Evolutionary conservation across 2,113 vertebrate genomes (phyloP).

Genomic region (Dasyprocta punctata): DNA sequence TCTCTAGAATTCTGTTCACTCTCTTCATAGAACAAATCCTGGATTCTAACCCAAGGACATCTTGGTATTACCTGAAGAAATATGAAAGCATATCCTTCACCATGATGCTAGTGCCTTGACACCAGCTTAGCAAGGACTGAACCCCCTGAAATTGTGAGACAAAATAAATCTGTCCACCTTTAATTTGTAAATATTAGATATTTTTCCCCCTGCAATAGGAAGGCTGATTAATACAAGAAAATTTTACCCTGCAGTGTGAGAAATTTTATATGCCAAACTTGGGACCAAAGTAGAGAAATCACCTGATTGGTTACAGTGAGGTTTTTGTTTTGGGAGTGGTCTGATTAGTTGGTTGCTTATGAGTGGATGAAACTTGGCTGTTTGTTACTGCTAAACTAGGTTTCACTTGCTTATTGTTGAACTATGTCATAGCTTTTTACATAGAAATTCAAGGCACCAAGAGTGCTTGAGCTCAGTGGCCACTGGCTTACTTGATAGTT

Average conservation of each 20-base stretch:
- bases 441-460: neutral
- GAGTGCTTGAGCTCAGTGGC: neutral
- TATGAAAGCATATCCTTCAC: neutral
- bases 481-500: neutral
- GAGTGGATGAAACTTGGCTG: neutral
- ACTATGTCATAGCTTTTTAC: neutral
- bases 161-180: neutral
- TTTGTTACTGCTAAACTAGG: neutral
- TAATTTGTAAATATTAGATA: neutral
- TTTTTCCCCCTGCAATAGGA: neutral
- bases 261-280: neutral
- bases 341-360: neutral
- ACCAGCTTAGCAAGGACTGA: neutral
- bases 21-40: neutral
- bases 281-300: neutral
- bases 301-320: neutral
- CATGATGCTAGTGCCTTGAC: neutral
- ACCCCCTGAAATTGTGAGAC: neutral
- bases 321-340: neutral
- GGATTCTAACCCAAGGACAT: neutral
- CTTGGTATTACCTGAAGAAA: neutral
- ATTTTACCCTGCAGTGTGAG: neutral
- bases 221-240: neutral
- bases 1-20: neutral
- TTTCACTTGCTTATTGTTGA: neutral